phyloP scores from a whole-genome alignment of 1,140 invertebrate genomes.

The Drosophila jambulina region DNA sequence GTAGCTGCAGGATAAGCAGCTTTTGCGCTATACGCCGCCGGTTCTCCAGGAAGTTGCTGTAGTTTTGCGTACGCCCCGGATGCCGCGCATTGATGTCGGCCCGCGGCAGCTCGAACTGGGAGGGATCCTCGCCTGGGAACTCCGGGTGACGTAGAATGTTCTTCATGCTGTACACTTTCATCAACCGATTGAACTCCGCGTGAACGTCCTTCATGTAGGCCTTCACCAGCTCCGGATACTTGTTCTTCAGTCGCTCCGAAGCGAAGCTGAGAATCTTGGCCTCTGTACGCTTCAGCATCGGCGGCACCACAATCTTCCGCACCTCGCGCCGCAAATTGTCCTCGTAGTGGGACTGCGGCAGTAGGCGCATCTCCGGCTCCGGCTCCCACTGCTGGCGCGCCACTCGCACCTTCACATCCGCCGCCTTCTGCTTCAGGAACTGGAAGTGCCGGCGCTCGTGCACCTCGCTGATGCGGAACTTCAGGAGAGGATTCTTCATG shows the following conservation, averaged over 20 bases:
- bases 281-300: slow-evolving; percentile 77
- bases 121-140: slow-evolving; percentile 69
- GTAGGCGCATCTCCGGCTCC: slow-evolving; percentile 63
- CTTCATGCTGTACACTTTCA: slow-evolving; percentile 83
- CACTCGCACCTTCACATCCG: slow-evolving; percentile 74
- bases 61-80: slow-evolving; percentile 87
- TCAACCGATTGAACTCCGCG: slow-evolving; percentile 73
- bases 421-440: slow-evolving; percentile 77
- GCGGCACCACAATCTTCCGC: slow-evolving; percentile 77
- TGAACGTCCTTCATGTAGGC: slow-evolving; percentile 82
- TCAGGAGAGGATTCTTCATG: slow-evolving; percentile 79
- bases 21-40: slow-evolving; percentile 86
- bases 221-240: slow-evolving; percentile 74
- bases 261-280: slow-evolving; percentile 78
- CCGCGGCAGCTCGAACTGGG: slow-evolving; percentile 61
- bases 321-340: slow-evolving; percentile 77
- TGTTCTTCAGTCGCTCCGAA: slow-evolving; percentile 64
- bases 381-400: slow-evolving; percentile 49
- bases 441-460: slow-evolving; percentile 72
- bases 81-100: slow-evolving; percentile 59
- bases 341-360: slow-evolving; percentile 70
- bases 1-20: slow-evolving; percentile 87
- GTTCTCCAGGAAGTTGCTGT: slow-evolving; percentile 87
- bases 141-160: slow-evolving; percentile 75
- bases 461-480: slow-evolving; percentile 74